A percentile compares a stretch with the other conserved stretches of the same genome.
These are phyloP conservation scores for Isaurus tuberculatus DNA, from an alignment of 92 coral and sea anemone species.

Conservation along the genomic window DNA sequence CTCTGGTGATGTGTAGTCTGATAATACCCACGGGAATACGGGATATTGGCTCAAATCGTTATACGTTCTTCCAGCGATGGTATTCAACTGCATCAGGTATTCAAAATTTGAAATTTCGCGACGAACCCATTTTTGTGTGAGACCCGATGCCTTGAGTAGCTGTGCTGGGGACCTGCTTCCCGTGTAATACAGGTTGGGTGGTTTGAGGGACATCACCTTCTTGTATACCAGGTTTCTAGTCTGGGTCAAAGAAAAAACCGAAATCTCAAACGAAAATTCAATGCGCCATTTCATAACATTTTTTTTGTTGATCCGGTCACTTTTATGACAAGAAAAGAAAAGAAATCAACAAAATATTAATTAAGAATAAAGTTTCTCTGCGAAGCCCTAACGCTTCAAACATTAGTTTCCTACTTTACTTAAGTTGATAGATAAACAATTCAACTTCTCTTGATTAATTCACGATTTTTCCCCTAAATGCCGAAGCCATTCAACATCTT, in stretches of 20 bases:
- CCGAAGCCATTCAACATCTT: too few relatives aligned
- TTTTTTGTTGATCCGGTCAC: too few relatives aligned
- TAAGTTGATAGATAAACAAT: too few relatives aligned
- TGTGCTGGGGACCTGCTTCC: conserved; percentile 94
- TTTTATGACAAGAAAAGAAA: too few relatives aligned
- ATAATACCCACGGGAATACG: conserved; percentile 91
- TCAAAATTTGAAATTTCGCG: conserved; percentile 95
- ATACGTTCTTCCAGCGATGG: conserved; percentile 97
- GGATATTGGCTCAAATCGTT: conserved; percentile 97
- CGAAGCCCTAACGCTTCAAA: too few relatives aligned
- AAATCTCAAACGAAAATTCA: not conserved
- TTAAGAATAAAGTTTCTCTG: too few relatives aligned
- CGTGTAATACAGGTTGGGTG: conserved; percentile 87
- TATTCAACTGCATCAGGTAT: conserved; percentile 95
- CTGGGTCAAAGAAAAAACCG: conserved; percentile 51
- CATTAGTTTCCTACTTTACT: too few relatives aligned
- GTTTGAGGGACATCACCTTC: conserved; percentile 85
- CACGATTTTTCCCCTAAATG: too few relatives aligned
- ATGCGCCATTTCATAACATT: too few relatives aligned
- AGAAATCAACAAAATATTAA: too few relatives aligned
- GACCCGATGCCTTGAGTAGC: conserved; percentile 93
- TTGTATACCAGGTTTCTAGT: conserved; percentile 85
- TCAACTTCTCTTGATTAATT: too few relatives aligned
- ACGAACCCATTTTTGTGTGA: conserved; percentile 93
- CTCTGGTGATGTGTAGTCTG: conserved; percentile 80